phyloP scores from a whole-genome alignment of 2,113 vertebrate genomes.

The Leucoraja erinaceus region DNA sequence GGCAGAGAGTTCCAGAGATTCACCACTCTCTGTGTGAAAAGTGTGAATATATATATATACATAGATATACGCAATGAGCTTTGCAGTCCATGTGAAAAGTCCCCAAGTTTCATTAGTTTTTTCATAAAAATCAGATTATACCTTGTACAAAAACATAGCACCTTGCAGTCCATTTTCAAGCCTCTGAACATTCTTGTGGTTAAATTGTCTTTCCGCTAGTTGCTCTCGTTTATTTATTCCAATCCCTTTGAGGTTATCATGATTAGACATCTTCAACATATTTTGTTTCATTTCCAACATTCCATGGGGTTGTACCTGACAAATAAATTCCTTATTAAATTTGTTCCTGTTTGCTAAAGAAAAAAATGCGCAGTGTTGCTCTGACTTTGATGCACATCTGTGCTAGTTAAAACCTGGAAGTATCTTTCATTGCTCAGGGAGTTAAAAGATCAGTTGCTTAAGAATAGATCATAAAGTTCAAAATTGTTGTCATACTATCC shows the following conservation, averaged over 20 bases:
- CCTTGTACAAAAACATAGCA: no score
- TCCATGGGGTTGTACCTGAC: neutral
- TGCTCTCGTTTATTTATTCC: neutral
- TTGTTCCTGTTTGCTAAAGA: neutral
- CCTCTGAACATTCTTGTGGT: neutral
- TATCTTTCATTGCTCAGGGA: neutral
- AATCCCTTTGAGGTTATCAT: neutral
- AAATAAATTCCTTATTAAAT: neutral
- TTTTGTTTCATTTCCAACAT: neutral
- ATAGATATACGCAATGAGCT: no score
- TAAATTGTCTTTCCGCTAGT: neutral
- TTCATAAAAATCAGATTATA: no score
- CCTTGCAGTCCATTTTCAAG: no score
- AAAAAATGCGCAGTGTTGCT: neutral
- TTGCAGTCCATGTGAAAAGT: no score
- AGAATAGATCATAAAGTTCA: constrained; percentile 29
- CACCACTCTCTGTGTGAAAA: no score
- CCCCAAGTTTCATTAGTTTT: no score
- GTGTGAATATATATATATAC: no score
- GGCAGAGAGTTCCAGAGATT: no score
- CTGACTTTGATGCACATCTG: neutral
- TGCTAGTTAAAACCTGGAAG: neutral
- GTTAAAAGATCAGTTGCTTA: constrained; percentile 8
- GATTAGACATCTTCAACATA: neutral
- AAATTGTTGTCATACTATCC: constrained; percentile 12